Base-by-base conservation (phyloP, 2,888 invertebrate genomes). In the Syritta pipiens region DNA sequence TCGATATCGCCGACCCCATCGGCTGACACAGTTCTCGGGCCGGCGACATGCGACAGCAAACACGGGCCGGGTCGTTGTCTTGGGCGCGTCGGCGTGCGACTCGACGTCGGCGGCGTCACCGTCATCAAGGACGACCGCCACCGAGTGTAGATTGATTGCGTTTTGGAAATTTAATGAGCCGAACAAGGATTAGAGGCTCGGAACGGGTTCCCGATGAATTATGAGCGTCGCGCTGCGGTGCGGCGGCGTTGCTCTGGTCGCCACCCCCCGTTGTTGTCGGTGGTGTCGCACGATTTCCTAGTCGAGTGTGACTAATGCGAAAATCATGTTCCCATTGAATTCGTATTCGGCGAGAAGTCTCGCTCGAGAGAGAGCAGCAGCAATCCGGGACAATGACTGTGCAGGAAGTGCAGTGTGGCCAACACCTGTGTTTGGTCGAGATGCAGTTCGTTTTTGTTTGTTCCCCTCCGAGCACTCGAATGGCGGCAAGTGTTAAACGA, bases 251-350 rank as follows among this genome's bases (percentile, higher is more conserved):
- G n/a, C n/a, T n/a, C n/a, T n/a, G n/a, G n/a, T n/a, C n/a, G n/a
- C n/a, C n/a, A n/a, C n/a, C n/a, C n/a, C n/a, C n/a, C n/a, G 17
- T 55, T 69, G 14, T 53, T 57, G 44, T 22, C 69, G 63, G 30
- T 72, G 59, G 42, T 60, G 72, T 49, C 55, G 67, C 77, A 67
- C 72, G 72, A 79, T 62, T 72, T 74, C 42, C 35, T 40, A 67
- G 30, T 68, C 68, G 68, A 79, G 67, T 79, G 72, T 79, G 74
- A 74, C 79, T 79, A 79, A 79, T 79, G 79, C 44, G 62, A 79
- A 79, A 79, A 30, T 62, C 74, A 74, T 79, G 79, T 79, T 79
- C 19, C 48, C 67, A 57, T 68, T 68, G 62, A 72, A 79, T 79
- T 67, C 72, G 49, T 74, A 74, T 74, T 62, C 67, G 46, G 12